Conservation (phyloP, 2,797 vertebrate species). For the Glyptemys insculpta region DNA sequence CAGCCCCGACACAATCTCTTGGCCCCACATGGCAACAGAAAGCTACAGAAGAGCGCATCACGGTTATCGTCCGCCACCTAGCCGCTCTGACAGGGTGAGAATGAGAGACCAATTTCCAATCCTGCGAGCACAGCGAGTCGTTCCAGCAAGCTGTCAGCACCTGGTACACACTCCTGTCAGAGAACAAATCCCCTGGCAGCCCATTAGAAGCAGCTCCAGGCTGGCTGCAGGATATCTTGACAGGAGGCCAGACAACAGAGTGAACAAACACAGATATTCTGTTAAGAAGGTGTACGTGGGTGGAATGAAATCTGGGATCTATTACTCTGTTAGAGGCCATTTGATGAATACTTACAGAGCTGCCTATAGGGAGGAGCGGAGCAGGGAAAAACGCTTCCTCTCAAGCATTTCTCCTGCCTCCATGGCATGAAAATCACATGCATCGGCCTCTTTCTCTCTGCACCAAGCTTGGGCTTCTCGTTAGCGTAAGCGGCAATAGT, state of each 20-base stretch:
- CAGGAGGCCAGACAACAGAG: not conserved
- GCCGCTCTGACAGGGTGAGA: not conserved
- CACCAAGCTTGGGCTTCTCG: not conserved
- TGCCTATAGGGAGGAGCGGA: not conserved
- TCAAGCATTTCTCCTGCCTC: not conserved
- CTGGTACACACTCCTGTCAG: constrained; percentile 28
- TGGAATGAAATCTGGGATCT: constrained; percentile 27
- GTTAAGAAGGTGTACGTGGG: constrained; percentile 9
- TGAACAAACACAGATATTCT: not conserved
- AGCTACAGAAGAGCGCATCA: constrained; percentile 20
- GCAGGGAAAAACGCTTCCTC: not conserved
- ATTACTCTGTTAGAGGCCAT: not conserved
- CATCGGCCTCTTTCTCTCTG: not conserved
- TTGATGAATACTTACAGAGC: not conserved
- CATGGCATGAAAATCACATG: not conserved
- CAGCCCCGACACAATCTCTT: not conserved
- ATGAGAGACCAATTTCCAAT: constrained; percentile 34
- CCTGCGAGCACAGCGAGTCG: rapidly evolving
- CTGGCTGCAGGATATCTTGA: constrained; percentile 62
- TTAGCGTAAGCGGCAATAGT: not conserved
- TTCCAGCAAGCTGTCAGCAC: constrained; percentile 48
- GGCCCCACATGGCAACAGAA: rapidly evolving
- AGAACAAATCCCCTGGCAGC: constrained; percentile 56
- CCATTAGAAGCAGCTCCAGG: constrained; percentile 58
- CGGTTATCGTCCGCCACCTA: not conserved